phyloP scores from a whole-genome alignment of 1,140 invertebrate genomes.

The Elysia chlorotica region DNA sequence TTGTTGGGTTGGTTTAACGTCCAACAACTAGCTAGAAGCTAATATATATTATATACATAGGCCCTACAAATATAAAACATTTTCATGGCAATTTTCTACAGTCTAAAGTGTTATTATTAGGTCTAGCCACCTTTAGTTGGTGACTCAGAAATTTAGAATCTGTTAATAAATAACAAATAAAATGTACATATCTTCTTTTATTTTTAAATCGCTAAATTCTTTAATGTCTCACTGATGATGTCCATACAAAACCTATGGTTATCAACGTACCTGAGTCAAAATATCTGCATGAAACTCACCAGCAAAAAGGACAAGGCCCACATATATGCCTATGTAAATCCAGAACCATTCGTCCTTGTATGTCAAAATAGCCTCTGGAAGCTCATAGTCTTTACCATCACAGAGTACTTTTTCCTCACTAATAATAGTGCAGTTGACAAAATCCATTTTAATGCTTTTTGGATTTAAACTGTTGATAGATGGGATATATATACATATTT shows the following conservation, averaged over 20 bases:
- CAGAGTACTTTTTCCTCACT: slow-evolving; percentile 25
- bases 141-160: too few species aligned
- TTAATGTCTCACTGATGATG: not conserved
- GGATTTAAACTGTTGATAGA: too few species aligned
- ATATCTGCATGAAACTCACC: slow-evolving; percentile 23
- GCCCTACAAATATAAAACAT: not conserved
- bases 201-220: not conserved
- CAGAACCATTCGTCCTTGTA: slow-evolving; percentile 32
- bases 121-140: not conserved
- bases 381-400: slow-evolving; percentile 27
- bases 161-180: not conserved
- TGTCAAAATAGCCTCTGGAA: slow-evolving; percentile 30
- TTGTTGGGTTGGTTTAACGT: not conserved
- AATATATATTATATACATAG: too few species aligned
- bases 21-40: not conserved
- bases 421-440: slow-evolving; percentile 25
- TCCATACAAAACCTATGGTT: not conserved
- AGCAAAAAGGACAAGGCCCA: slow-evolving; percentile 32
- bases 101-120: not conserved
- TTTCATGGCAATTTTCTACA: not conserved
- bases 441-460: too few species aligned
- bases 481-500: too few species aligned
- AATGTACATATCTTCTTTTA: not conserved
- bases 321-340: slow-evolving; percentile 37
- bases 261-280: not conserved